These are phyloP conservation scores for Serrognathus titanus DNA, from an alignment of 2,888 invertebrate genomes.

Conservation along the genomic window DNA sequence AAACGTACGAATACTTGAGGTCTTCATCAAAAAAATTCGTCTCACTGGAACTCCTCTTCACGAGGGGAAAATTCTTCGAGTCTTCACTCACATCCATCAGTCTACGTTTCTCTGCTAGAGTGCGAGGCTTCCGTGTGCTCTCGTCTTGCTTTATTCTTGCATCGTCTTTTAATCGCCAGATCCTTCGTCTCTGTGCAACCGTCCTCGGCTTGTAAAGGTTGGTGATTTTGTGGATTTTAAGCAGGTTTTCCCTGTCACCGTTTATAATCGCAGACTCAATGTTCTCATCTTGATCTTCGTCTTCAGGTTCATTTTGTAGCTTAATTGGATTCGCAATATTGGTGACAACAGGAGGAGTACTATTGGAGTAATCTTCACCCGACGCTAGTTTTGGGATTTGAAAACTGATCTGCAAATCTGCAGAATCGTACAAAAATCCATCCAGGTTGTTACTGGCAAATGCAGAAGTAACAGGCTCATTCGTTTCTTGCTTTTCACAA, in stretches of 20 bases:
- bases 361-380: slow-evolving; percentile 12
- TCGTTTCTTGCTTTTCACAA: not conserved
- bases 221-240: slow-evolving; percentile 10
- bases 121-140: slow-evolving; percentile 48
- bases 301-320: not conserved
- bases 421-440: slow-evolving; percentile 50
- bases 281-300: not conserved
- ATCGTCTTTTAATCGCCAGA: slow-evolving; percentile 10
- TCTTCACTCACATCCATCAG: slow-evolving; percentile 6
- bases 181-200: slow-evolving; percentile 11
- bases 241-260: slow-evolving; percentile 1
- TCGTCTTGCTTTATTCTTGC: slow-evolving; percentile 24
- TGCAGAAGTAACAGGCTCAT: slow-evolving; percentile 6
- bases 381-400: slow-evolving; percentile 43
- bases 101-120: slow-evolving; percentile 49
- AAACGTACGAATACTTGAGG: slow-evolving; percentile 15
- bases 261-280: not conserved
- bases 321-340: no score
- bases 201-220: slow-evolving; percentile 14
- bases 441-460: slow-evolving; percentile 35
- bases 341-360: not conserved
- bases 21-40: not conserved
- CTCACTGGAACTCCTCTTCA: not conserved
- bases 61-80: not conserved
- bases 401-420: slow-evolving; percentile 49